Conservation (phyloP, 2,113 vertebrate genomes). For the Colaptes auratus region DNA sequence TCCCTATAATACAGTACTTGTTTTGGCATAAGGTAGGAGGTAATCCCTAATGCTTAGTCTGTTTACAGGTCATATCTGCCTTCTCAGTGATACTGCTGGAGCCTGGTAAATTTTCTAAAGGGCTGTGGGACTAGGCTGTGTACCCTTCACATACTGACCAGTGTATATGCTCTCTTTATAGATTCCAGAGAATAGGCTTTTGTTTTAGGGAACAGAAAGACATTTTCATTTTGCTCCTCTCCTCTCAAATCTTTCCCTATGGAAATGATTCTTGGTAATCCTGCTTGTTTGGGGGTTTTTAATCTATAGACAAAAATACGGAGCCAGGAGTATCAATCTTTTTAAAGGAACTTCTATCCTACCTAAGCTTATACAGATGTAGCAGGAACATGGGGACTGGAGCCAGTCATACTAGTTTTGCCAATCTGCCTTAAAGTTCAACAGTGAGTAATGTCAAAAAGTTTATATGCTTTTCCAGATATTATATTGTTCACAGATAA, state of each 20-base stretch:
- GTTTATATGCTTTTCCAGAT: not conserved
- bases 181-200: slow-evolving; percentile 20
- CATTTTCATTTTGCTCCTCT: not conserved
- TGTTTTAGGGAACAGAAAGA: slow-evolving; percentile 9
- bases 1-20: slow-evolving; percentile 23
- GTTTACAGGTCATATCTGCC: not conserved
- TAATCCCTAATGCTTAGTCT: slow-evolving; percentile 13
- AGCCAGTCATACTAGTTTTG: slow-evolving; percentile 6
- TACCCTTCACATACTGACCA: not conserved
- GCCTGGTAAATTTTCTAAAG: not conserved
- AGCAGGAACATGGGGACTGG: not conserved
- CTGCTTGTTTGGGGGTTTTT: not conserved
- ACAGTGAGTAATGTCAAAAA: not conserved
- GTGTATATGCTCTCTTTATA: not conserved
- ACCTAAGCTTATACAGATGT: not conserved
- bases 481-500: not conserved
- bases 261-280: not conserved
- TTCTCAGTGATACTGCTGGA: not conserved
- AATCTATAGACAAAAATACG: not conserved
- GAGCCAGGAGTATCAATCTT: slow-evolving; percentile 19
- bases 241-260: not conserved
- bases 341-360: slow-evolving; percentile 11
- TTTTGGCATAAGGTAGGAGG: slow-evolving; percentile 27
- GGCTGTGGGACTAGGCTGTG: not conserved
- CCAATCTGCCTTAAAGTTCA: not conserved